Evolutionary conservation across 92 coral and sea anemone species (phyloP).

Genomic region (Meandrina meandrites): DNA sequence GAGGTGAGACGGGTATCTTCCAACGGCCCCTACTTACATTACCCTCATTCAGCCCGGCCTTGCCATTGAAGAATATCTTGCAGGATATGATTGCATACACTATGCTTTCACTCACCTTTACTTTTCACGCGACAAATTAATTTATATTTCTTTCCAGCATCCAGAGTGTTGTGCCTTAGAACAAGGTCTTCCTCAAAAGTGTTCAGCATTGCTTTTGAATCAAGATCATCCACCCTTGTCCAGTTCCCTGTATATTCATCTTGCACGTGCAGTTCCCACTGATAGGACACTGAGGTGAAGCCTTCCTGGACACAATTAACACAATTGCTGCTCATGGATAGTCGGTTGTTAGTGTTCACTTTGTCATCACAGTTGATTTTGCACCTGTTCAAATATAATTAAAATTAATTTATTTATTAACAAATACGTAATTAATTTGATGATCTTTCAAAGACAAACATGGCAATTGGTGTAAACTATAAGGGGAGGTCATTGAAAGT

Average conservation of each 20-base stretch:
- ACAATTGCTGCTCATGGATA: conserved; percentile 32
- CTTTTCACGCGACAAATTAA: conserved; percentile 24
- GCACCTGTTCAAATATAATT: conserved; percentile 33
- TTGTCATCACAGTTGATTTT: conserved; percentile 49
- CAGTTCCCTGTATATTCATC: conserved; percentile 14
- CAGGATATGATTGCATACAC: neutral
- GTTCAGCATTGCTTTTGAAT: conserved; percentile 42
- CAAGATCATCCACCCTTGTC: conserved; percentile 28
- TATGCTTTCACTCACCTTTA: conserved; percentile 17
- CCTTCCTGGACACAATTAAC: conserved; percentile 38
- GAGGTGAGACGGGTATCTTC: too few relatives aligned
- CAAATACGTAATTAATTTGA: too few relatives aligned
- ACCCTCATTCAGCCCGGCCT: too few relatives aligned
- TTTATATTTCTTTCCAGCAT: conserved; percentile 49
- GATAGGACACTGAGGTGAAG: conserved; percentile 9
- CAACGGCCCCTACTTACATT: too few relatives aligned
- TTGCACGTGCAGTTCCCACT: conserved; percentile 59
- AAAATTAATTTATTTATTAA: too few relatives aligned
- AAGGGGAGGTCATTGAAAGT: too few relatives aligned
- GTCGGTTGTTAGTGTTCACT: conserved; percentile 32
- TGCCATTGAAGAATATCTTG: too few relatives aligned
- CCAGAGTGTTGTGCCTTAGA: conserved; percentile 34
- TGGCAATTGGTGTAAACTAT: too few relatives aligned
- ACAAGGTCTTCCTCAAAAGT: conserved; percentile 36
- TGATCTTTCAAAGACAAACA: too few relatives aligned